Conservation (phyloP, 2,888 invertebrate genomes). For the Noctua pronuba region DNA sequence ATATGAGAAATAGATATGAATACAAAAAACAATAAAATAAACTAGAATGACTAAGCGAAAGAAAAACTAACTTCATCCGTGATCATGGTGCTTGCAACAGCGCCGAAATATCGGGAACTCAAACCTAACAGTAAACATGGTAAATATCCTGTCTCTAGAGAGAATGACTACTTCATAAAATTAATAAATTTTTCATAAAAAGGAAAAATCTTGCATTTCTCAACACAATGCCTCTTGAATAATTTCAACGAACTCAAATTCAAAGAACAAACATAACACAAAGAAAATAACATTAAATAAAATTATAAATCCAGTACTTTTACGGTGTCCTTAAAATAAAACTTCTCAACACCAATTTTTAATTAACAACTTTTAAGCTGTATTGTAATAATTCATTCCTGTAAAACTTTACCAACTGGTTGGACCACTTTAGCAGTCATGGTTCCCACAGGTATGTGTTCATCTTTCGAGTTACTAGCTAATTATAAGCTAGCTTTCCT, state of each 20-base stretch:
- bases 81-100: too few species aligned
- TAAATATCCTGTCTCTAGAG: too few species aligned
- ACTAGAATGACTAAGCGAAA: too few species aligned
- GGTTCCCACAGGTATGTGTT: constrained; percentile 69
- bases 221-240: neutral
- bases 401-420: constrained; percentile 58
- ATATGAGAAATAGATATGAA: too few species aligned
- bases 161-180: too few species aligned
- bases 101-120: too few species aligned
- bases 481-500: constrained; percentile 79
- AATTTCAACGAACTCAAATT: constrained; percentile 1
- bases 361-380: constrained; percentile 57
- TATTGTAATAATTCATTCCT: constrained; percentile 65
- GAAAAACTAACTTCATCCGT: too few species aligned
- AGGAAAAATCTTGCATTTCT: neutral
- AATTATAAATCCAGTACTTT: constrained; percentile 29
- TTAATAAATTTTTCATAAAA: neutral
- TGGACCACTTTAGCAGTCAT: constrained; percentile 65
- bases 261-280: constrained; percentile 17
- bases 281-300: constrained; percentile 47
- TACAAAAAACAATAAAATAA: too few species aligned
- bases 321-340: constrained; percentile 39
- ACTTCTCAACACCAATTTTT: constrained; percentile 59
- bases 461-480: constrained; percentile 77
- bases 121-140: too few species aligned